phyloP scores from a whole-genome alignment of 2,888 invertebrate genomes.

The Hartigia nigra region DNA sequence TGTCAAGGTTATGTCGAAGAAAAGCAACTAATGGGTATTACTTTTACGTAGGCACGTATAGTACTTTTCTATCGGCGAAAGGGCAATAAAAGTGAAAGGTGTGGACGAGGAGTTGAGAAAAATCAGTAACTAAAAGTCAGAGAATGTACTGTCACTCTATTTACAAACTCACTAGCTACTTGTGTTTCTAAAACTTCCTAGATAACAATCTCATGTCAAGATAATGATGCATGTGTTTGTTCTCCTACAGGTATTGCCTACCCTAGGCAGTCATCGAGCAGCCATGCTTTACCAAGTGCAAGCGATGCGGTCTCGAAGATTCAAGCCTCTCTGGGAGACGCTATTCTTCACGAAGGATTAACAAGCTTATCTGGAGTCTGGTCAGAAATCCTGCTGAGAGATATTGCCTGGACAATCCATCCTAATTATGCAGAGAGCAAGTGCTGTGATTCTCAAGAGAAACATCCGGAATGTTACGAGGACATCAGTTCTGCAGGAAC shows the following conservation, averaged over 20 bases:
- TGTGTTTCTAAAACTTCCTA: background rate
- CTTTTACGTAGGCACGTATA: background rate
- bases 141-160: background rate
- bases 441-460: slow-evolving; percentile 52
- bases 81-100: background rate
- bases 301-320: slow-evolving; percentile 71
- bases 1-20: background rate
- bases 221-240: background rate
- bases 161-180: background rate
- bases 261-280: slow-evolving; percentile 68
- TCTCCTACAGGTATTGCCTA: slow-evolving; percentile 63
- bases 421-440: slow-evolving; percentile 59
- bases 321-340: slow-evolving; percentile 70
- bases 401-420: slow-evolving; percentile 77
- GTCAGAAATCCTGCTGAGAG: slow-evolving; percentile 81
- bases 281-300: slow-evolving; percentile 74
- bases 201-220: background rate
- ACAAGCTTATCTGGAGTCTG: slow-evolving; percentile 83
- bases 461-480: slow-evolving; percentile 71
- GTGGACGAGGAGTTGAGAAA: background rate
- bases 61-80: background rate
- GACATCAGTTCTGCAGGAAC: slow-evolving; percentile 49
- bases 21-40: background rate
- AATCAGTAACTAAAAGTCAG: background rate
- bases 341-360: slow-evolving; percentile 76